Evolutionary conservation across 1,140 invertebrate genomes (phyloP), one percentile per base, ranked within the genome.

Genomic region (Drosophila trapezifrons): DNA sequence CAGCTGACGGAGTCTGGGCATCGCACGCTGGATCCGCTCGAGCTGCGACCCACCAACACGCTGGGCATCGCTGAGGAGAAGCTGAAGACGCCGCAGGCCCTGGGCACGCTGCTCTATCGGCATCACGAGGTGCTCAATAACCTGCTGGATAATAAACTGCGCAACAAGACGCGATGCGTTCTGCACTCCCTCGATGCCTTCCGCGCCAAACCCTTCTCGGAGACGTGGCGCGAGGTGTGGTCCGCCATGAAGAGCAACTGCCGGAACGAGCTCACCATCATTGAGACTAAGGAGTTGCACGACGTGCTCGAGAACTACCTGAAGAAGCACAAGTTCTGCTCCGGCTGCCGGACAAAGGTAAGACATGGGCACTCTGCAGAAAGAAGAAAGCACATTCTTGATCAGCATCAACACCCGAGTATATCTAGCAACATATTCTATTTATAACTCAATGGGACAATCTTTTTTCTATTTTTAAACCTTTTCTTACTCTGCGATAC

Each of bases 341-440:
- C 95, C 2, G 97, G 98, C 91, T 98, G 97, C 91, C 96, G 97
- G 64, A 97, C 97, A 65, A 98, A 98, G 93, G 97, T 98, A 59
- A 59, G 37, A 5, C 13, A 25, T 6, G 2, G 22, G 22, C 4
- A 4, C 22, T 22, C 22, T 22, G 4, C 22, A 22, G 51, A 43
- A 6, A 20, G 20, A 32, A 32, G 29, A 45, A 15, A 45, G 18
- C 42, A 20, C 20, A 13, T 43, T 35, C 12, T 35, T 13, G 32
- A 12, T 13, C 32, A 35, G 12, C 32, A 13, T 5, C 32, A 35
- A 5, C 32, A 35, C 12, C 32, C 32, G 32, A 13, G 32, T 13
- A 12, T 13, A 40, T 40, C 38, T 40, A 15, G 38, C 38, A 15
- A 40, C 38, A 40, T 8, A 4, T 40, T 29, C 40, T 8, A 15